Evolutionary conservation across 2,888 invertebrate genomes (phyloP).

Genomic region (Clistopyga incitator): DNA sequence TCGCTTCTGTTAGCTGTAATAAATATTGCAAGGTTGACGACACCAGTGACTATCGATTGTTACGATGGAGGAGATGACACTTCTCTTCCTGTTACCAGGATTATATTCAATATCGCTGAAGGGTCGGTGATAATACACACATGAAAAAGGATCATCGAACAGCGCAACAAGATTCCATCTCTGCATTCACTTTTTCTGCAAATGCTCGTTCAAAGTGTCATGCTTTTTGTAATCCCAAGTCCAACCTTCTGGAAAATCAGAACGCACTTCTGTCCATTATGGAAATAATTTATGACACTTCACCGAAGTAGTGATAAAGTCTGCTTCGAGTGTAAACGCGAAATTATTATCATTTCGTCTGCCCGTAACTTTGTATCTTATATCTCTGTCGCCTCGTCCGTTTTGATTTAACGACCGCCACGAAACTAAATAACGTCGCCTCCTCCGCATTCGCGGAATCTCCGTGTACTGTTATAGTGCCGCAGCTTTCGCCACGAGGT

Average conservation of each 20-base stretch:
- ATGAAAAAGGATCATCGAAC: neutral
- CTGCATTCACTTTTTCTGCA: neutral
- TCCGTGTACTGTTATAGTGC: neutral
- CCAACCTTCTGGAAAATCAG: too few species aligned
- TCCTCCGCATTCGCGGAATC: constrained; percentile 37
- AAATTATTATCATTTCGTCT: neutral
- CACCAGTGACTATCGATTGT: neutral
- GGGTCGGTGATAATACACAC: neutral
- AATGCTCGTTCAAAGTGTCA: neutral
- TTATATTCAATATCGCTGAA: neutral
- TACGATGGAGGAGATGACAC: neutral
- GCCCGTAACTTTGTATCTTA: neutral
- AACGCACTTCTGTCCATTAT: too few species aligned
- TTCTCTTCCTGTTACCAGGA: constrained; percentile 6
- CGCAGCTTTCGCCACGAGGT: constrained; percentile 9
- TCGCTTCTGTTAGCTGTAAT: constrained; percentile 19
- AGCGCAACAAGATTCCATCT: neutral
- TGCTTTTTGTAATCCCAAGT: neutral
- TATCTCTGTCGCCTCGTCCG: constrained; percentile 3
- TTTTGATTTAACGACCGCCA: constrained; percentile 61
- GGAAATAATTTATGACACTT: neutral
- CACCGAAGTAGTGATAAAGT: constrained; percentile 1
- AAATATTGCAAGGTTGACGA: neutral
- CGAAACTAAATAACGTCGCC: constrained; percentile 3
- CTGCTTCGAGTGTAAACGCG: neutral